Conservation (phyloP, 1,140 invertebrate species). For the Drosophila ohnishii region DNA sequence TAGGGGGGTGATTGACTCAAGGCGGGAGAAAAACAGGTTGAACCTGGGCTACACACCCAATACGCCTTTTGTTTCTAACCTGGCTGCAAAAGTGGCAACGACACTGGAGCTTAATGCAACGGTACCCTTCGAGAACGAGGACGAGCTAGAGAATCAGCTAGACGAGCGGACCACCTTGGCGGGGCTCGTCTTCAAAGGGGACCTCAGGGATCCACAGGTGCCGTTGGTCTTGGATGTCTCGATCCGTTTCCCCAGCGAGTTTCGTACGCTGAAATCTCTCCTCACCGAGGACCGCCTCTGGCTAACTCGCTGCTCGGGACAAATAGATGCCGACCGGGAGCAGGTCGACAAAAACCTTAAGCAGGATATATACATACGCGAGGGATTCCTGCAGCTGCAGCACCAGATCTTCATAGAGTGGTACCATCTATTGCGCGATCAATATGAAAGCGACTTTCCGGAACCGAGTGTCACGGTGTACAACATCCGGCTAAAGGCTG, state of each 20-base stretch:
- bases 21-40: conserved; percentile 58
- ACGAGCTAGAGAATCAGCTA: conserved; percentile 51
- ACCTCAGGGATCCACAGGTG: not conserved
- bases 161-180: conserved; percentile 64
- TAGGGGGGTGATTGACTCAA: conserved; percentile 43
- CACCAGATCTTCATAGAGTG: conserved; percentile 60
- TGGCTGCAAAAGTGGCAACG: conserved; percentile 25
- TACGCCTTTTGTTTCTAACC: conserved; percentile 9
- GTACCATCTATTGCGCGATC: conserved; percentile 22
- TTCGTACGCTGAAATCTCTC: conserved; percentile 56
- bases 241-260: conserved; percentile 69
- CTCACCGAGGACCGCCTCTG: conserved; percentile 65
- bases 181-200: conserved; percentile 34
- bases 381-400: conserved; percentile 67
- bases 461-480: conserved; percentile 44
- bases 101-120: conserved; percentile 49
- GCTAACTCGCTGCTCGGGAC: conserved; percentile 67
- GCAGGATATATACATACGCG: conserved; percentile 70
- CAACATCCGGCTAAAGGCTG: conserved; percentile 31
- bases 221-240: conserved; percentile 40
- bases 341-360: conserved; percentile 29
- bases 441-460: not conserved
- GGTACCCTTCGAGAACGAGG: not conserved
- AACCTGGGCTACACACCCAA: conserved; percentile 45
- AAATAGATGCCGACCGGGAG: conserved; percentile 41